Percentiles rank a stretch among this genome's conserved stretches.
These are phyloP conservation scores for Eupeodes corollae DNA, from an alignment of 1,140 invertebrate genomes.

Conservation along the genomic window DNA sequence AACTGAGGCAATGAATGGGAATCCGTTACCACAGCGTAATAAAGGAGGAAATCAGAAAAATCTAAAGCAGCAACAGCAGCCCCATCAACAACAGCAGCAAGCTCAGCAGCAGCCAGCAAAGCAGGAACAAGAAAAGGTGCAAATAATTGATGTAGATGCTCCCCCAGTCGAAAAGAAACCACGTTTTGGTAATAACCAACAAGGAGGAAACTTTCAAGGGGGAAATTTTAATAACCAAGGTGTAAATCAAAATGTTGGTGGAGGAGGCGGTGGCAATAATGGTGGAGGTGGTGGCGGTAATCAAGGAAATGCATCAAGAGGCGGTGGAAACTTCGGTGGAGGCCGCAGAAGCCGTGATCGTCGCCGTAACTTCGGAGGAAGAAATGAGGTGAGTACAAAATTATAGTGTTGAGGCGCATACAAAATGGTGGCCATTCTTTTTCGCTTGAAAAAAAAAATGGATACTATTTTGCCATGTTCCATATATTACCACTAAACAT, in stretches of 20 bases:
- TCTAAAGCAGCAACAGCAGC: slow-evolving; percentile 7
- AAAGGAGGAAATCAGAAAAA: not conserved
- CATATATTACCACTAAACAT: no score
- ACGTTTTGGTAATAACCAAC: not conserved
- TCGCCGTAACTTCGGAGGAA: slow-evolving; percentile 8
- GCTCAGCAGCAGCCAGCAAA: not conserved
- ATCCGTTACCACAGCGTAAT: not conserved
- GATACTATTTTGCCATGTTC: no score
- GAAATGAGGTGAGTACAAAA: not conserved
- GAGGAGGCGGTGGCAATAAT: slow-evolving; percentile 4
- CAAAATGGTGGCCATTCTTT: no score
- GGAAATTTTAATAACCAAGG: slow-evolving; percentile 2
- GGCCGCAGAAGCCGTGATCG: slow-evolving; percentile 33
- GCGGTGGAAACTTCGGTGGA: slow-evolving; percentile 6
- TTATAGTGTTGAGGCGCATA: no score
- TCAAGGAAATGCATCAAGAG: not conserved
- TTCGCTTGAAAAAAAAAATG: no score
- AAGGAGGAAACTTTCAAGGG: not conserved
- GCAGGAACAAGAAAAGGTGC: not conserved
- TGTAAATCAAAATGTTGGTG: slow-evolving; percentile 3
- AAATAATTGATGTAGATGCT: no score
- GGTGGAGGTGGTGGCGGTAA: slow-evolving; percentile 3
- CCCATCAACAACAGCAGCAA: slow-evolving; percentile 1
- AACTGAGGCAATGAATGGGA: not conserved
- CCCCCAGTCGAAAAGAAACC: not conserved